Conservation (phyloP, 2,797 vertebrate genomes). For the Phalloptychus januarius region DNA sequence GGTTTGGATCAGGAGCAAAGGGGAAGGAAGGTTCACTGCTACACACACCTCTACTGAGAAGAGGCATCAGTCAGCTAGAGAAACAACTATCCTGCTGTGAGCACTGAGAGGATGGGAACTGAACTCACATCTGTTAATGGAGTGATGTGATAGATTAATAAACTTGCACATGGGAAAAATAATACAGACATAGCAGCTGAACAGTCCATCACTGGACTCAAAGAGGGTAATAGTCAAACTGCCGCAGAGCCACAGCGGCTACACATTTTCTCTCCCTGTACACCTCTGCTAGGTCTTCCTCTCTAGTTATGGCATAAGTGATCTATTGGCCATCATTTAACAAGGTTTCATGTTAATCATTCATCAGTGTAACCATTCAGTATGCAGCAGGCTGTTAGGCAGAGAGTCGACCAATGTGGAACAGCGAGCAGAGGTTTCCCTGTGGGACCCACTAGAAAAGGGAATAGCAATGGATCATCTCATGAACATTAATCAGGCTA, state of each 20-base stretch:
- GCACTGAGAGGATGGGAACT: constrained; percentile 15
- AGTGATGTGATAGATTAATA: constrained; percentile 22
- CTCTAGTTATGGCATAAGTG: constrained; percentile 63
- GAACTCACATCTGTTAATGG: constrained; percentile 26
- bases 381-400: constrained; percentile 46
- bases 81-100: constrained; percentile 13
- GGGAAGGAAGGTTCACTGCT: constrained; percentile 27
- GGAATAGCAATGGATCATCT: constrained; percentile 64
- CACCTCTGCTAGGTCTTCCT: constrained; percentile 55
- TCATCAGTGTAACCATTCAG: constrained; percentile 59
- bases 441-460: constrained; percentile 44
- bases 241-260: constrained; percentile 17
- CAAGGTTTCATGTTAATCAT: constrained; percentile 71
- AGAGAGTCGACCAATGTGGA: constrained; percentile 46
- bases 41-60: constrained; percentile 18
- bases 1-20: constrained; percentile 35
- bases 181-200: not conserved
- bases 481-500: constrained; percentile 69
- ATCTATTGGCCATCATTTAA: constrained; percentile 76
- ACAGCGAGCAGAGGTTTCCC: constrained; percentile 52
- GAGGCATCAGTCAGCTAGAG: constrained; percentile 10
- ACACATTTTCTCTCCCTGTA: constrained; percentile 21
- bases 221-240: constrained; percentile 7
- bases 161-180: constrained; percentile 16
- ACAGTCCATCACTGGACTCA: constrained; percentile 18